Conservation (phyloP, 2,888 invertebrate genomes). For the Leptopterna dolabrata region DNA sequence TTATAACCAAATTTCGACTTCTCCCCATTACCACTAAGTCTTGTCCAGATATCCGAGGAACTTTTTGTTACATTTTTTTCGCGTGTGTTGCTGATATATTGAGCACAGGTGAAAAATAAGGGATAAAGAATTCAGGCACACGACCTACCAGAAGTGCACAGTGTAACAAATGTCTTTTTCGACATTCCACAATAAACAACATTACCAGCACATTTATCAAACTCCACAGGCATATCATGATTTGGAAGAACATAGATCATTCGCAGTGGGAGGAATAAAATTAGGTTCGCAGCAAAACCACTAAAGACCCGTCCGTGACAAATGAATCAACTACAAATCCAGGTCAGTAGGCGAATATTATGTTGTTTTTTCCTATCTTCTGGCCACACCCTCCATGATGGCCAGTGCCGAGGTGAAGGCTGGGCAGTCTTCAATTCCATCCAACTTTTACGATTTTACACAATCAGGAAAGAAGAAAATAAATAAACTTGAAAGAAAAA, state of each 20-base stretch:
- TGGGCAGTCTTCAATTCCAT: not conserved
- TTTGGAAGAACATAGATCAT: not conserved
- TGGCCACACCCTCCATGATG: not conserved
- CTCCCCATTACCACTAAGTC: too few relatives aligned
- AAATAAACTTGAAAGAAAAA: not conserved
- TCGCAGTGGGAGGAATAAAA: not conserved
- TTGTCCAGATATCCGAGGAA: too few relatives aligned
- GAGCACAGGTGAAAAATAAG: too few relatives aligned
- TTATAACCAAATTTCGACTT: too few relatives aligned
- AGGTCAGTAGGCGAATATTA: slow-evolving; percentile 17
- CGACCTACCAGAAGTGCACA: too few relatives aligned
- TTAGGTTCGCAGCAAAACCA: slow-evolving; percentile 25
- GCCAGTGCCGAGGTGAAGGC: not conserved
- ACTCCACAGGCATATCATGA: not conserved
- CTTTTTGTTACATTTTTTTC: too few relatives aligned
- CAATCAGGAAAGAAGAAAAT: not conserved
- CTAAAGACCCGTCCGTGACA: slow-evolving; percentile 32
- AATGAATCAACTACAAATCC: not conserved
- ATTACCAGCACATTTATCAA: not conserved
- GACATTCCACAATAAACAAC: not conserved
- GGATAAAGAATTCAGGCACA: too few relatives aligned
- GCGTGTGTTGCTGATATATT: too few relatives aligned
- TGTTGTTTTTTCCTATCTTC: too few relatives aligned
- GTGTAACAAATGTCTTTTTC: not conserved
- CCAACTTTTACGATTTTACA: not conserved